These are phyloP conservation scores for Trypoxylon attenuatum DNA, from an alignment of 2,888 invertebrate genomes.

Conservation along the genomic window DNA sequence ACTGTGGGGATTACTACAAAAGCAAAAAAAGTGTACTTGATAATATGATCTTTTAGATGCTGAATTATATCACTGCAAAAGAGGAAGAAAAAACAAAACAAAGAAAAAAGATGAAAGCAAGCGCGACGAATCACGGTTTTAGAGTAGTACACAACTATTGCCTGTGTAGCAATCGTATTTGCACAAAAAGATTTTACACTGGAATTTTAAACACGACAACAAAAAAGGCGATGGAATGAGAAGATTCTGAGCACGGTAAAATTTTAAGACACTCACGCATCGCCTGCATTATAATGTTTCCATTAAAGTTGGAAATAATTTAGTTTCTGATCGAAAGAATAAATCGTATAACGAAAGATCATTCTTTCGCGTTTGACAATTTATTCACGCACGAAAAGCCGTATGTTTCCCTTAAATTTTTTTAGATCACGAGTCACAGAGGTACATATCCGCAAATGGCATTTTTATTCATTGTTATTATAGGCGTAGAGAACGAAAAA, in stretches of 20 bases:
- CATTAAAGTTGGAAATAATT: too few species aligned
- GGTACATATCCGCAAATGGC: slow-evolving; percentile 51
- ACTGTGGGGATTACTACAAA: too few species aligned
- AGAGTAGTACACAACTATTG: slow-evolving; percentile 17
- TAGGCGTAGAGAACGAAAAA: slow-evolving; percentile 34
- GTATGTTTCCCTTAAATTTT: slow-evolving; percentile 11
- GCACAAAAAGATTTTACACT: slow-evolving; percentile 28
- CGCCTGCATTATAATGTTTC: too few species aligned
- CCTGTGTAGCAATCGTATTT: slow-evolving; percentile 23
- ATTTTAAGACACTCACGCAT: too few species aligned
- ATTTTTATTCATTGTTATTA: slow-evolving; percentile 53
- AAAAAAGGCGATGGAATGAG: background rate
- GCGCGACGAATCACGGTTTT: slow-evolving; percentile 22
- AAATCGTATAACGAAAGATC: background rate
- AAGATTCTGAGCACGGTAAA: too few species aligned
- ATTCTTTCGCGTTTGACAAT: background rate
- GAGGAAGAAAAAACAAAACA: slow-evolving; percentile 9
- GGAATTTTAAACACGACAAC: background rate
- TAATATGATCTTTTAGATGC: slow-evolving; percentile 28
- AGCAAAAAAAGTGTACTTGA: slow-evolving; percentile 25
- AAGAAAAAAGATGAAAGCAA: background rate
- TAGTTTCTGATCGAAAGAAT: background rate
- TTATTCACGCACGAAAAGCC: background rate
- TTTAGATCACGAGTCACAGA: slow-evolving; percentile 39
- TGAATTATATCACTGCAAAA: too few species aligned